phyloP scores from a whole-genome alignment of 2,113 vertebrate species.

The Tympanuchus pallidicinctus region DNA sequence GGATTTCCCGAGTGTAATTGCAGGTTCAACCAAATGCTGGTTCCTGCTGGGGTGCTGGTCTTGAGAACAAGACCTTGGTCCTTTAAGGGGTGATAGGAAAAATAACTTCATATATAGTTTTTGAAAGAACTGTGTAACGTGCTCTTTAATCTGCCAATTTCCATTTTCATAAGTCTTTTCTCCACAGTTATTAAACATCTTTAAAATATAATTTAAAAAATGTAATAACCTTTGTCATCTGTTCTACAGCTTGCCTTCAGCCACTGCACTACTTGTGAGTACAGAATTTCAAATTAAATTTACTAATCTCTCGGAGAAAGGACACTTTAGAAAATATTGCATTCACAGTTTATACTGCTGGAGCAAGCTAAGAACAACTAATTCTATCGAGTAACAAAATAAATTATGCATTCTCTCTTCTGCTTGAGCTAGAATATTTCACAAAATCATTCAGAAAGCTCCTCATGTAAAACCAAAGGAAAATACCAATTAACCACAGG shows the following conservation, averaged over 20 bases:
- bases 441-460: slow-evolving; percentile 47
- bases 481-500: neutral
- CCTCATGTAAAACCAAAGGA: slow-evolving; percentile 10
- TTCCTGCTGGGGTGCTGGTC: neutral
- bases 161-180: slow-evolving; percentile 72
- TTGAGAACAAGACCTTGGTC: neutral
- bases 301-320: slow-evolving; percentile 69
- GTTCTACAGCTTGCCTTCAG: slow-evolving; percentile 69
- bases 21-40: neutral
- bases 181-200: slow-evolving; percentile 73
- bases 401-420: slow-evolving; percentile 35
- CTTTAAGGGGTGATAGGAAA: slow-evolving; percentile 18
- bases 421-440: slow-evolving; percentile 50
- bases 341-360: slow-evolving; percentile 47
- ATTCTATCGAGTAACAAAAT: slow-evolving; percentile 68
- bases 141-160: slow-evolving; percentile 65
- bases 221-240: slow-evolving; percentile 73
- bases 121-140: slow-evolving; percentile 53
- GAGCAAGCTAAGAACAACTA: slow-evolving; percentile 61
- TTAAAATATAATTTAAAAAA: slow-evolving; percentile 75
- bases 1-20: accelerated
- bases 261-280: slow-evolving; percentile 60
- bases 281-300: slow-evolving; percentile 78
- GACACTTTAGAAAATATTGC: slow-evolving; percentile 60
- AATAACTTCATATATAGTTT: slow-evolving; percentile 20